Evolutionary conservation across 2,888 invertebrate species (phyloP).

Genomic region (Nyleta sp.): DNA sequence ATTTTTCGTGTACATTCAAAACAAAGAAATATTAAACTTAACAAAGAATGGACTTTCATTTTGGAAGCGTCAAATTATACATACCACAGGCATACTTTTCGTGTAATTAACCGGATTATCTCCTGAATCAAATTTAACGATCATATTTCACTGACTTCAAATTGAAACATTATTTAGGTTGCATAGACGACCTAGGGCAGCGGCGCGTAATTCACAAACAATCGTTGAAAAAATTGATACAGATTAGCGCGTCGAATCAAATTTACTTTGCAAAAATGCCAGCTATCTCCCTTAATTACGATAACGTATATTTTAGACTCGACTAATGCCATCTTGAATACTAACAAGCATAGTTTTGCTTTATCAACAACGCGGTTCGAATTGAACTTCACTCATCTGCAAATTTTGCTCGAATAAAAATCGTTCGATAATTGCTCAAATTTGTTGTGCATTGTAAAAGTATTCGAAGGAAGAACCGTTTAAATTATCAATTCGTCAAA

Average conservation of each 20-base stretch:
- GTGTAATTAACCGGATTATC: slow-evolving; percentile 25
- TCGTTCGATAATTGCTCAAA: slow-evolving; percentile 8
- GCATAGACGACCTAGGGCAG: no score
- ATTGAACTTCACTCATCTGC: not conserved
- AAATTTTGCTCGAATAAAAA: slow-evolving; percentile 4
- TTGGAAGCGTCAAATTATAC: slow-evolving; percentile 30
- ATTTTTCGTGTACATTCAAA: slow-evolving; percentile 37
- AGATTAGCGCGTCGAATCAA: not conserved
- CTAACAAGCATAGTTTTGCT: slow-evolving; percentile 16
- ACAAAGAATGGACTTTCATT: slow-evolving; percentile 30
- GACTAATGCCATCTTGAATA: not conserved
- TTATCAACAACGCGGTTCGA: slow-evolving; percentile 7
- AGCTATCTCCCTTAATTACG: slow-evolving; percentile 14
- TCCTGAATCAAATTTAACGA: not conserved
- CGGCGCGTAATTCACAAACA: no score
- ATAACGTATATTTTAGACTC: not conserved
- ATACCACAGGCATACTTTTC: not conserved
- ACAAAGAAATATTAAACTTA: slow-evolving; percentile 33
- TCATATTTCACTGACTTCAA: not conserved
- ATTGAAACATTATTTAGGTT: no score
- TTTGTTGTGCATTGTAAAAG: slow-evolving; percentile 2
- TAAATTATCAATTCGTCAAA: not conserved
- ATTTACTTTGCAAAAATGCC: slow-evolving; percentile 8
- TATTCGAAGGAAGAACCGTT: not conserved
- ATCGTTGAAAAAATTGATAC: no score